phyloP scores from a whole-genome alignment of 2,797 vertebrate genomes.

The Halcyon chelicuti region DNA sequence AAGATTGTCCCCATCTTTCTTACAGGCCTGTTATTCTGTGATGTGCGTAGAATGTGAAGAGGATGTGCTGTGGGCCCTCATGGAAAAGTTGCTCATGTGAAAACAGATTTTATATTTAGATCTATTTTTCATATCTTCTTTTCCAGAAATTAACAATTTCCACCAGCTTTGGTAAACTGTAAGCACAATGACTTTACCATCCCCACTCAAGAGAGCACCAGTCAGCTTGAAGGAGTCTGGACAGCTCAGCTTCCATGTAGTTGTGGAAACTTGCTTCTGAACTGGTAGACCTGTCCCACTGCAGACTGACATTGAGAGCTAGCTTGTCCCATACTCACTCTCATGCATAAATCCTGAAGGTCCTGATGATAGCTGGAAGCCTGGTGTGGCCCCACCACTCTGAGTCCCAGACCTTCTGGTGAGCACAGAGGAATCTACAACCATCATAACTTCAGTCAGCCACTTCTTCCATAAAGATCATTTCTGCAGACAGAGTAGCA shows the following conservation, averaged over 20 bases:
- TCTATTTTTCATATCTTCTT: not conserved
- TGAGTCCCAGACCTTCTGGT: not conserved
- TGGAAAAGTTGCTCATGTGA: not conserved
- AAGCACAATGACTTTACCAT: not conserved
- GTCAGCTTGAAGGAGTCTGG: not conserved
- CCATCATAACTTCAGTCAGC: not conserved
- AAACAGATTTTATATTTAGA: not conserved
- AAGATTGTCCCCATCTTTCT: no score
- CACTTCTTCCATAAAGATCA: not conserved
- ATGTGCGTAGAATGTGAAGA: not conserved
- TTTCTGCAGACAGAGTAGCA: no score
- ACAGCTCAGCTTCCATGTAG: not conserved
- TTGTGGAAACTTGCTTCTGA: not conserved
- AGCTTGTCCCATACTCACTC: fast-evolving
- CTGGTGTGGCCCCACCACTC: not conserved
- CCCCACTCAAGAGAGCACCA: not conserved
- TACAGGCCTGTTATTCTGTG: not conserved
- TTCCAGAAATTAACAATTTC: not conserved
- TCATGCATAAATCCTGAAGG: not conserved
- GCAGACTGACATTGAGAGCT: not conserved
- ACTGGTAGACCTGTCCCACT: not conserved
- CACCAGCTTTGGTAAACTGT: not conserved
- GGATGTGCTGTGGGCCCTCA: not conserved
- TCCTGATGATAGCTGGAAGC: not conserved
- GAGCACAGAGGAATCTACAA: not conserved